These are phyloP conservation scores for Phalacrocorax aristotelis DNA, from an alignment of 2,113 vertebrate genomes.

Conservation along the genomic window DNA sequence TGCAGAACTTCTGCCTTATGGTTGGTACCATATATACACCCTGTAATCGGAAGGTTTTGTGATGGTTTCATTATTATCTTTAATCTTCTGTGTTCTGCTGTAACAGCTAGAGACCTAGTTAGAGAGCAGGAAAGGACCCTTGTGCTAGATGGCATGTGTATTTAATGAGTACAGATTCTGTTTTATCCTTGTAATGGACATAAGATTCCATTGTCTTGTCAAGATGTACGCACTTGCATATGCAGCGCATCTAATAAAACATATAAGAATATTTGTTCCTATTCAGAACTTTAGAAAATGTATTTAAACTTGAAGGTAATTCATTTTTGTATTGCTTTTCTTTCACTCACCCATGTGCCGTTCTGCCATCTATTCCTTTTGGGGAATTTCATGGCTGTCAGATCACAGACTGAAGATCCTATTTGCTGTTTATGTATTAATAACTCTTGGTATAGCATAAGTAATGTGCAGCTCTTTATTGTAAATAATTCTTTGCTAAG, in stretches of 20 bases:
- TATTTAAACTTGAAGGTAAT: neutral
- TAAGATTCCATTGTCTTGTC: neutral
- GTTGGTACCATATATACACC: neutral
- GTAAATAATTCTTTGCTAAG: neutral
- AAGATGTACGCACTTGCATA: neutral
- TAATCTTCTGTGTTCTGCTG: neutral
- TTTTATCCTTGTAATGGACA: neutral
- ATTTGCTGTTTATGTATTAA: neutral
- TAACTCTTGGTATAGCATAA: neutral
- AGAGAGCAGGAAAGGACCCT: neutral
- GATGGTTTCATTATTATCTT: neutral
- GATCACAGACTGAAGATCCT: neutral
- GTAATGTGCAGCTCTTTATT: neutral
- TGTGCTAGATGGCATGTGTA: neutral
- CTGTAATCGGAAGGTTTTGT: neutral
- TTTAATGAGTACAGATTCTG: neutral
- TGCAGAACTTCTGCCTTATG: neutral
- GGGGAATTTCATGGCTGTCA: neutral
- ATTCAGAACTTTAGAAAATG: neutral
- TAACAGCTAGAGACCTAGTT: neutral
- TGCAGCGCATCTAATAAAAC: neutral
- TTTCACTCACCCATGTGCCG: rapidly evolving
- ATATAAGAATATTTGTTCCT: neutral
- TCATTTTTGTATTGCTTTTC: rapidly evolving
- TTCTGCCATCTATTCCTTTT: neutral